A percentile compares a stretch with the other conserved stretches of the same genome.
These are phyloP conservation scores for Drosophila barbarae DNA, from an alignment of 2,888 invertebrate species.

Conservation along the genomic window DNA sequence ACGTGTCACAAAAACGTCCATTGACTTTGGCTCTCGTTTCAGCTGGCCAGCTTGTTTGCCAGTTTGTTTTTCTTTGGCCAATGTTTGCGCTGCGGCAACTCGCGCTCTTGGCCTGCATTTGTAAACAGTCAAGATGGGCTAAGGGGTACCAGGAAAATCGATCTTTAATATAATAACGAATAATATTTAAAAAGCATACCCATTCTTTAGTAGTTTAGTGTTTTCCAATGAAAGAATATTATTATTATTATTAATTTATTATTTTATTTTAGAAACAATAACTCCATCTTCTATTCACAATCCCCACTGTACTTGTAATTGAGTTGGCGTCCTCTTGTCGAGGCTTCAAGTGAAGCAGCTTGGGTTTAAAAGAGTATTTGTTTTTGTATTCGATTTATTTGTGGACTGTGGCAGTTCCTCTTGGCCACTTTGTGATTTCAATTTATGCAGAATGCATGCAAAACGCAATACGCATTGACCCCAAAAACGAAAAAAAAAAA, in stretches of 20 bases:
- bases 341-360: constrained; percentile 7
- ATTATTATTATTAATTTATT: no score
- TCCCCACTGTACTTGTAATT: constrained; percentile 29
- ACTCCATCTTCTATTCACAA: background rate
- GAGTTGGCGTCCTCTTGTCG: constrained; percentile 43
- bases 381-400: constrained; percentile 41
- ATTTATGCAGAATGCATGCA: constrained; percentile 41
- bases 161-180: background rate
- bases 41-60: constrained; percentile 34
- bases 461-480: constrained; percentile 35
- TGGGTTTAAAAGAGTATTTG: background rate
- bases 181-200: background rate
- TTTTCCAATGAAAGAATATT: background rate
- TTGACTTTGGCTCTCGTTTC: constrained; percentile 36
- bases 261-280: no score
- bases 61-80: constrained; percentile 50
- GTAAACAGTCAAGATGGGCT: constrained; percentile 4
- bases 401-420: constrained; percentile 17
- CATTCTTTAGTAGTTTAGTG: background rate
- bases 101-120: constrained; percentile 34
- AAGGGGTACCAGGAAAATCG: background rate
- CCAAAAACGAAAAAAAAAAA: constrained; percentile 4
- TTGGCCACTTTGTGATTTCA: constrained; percentile 32
- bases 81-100: constrained; percentile 40
- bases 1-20: constrained; percentile 57